Evolutionary conservation across 2,113 vertebrate genomes (phyloP), one percentile per base, ranked within the genome.

Genomic region (Xiphias gladius): DNA sequence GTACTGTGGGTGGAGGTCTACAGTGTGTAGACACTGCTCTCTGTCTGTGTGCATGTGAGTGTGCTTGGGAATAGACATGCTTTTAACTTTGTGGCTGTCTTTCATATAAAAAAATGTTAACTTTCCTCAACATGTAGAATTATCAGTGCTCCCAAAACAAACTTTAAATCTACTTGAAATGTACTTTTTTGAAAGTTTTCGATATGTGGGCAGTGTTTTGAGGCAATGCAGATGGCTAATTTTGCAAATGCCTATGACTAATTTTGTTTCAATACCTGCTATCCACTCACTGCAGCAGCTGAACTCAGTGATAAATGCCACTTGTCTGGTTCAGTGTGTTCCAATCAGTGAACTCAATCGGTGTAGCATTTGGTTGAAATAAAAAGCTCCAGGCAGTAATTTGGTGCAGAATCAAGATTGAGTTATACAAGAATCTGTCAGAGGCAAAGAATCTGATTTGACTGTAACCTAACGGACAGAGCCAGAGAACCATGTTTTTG

Each of bases 21-120:
- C 79, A 54, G 55, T 55, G 39, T 71, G 59, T 64, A 77, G 77
- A 82, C 65, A 13, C 86, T 55, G 57, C 73, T 82, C 54, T 79
- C 70, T 83, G 80, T 81, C 71, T 87, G 88, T 84, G 79, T 91
- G 80, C 63, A 66, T 88, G 77, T 65, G 54, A n/a, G 81, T 85
- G 79, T 84, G 88, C 64, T 83, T 87, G 68, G 81, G 79, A 89
- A 81, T 89, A 92, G 86, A 92, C 88, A 91, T 91, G 93, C 88
- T 88, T 92, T 91, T 68, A 86, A 92, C 90, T 92, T 92, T 92
- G 92, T 91, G 91, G 91, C 89, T 72, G 41, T 85, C 80, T 89
- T 71, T 73, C 41, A 78, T 22, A 22, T n/a, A 11, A 30, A 2
- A 22, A 73, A 77, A 64, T 57, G 11, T 26, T 28, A 54, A 65